Evolutionary conservation across 1,140 invertebrate genomes (phyloP).

Genomic region (Diprion similis): DNA sequence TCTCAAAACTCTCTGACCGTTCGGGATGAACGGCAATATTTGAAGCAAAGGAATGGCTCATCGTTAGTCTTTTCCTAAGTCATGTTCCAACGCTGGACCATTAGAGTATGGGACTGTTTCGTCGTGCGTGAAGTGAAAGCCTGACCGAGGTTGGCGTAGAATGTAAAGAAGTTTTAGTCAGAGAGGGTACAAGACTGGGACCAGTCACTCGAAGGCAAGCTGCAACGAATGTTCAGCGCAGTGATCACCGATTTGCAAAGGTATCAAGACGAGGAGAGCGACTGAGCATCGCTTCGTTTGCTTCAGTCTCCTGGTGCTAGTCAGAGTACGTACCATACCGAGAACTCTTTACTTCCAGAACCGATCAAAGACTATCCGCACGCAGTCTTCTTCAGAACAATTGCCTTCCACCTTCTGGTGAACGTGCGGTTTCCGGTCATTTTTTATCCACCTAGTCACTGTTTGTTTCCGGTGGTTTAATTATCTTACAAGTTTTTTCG

Average conservation of each 20-base stretch:
- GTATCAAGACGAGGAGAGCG: not conserved
- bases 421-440: not conserved
- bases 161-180: constrained; percentile 53
- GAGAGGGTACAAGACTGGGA: constrained; percentile 45
- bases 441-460: not conserved
- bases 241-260: constrained; percentile 26
- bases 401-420: not conserved
- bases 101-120: constrained; percentile 21
- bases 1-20: too few species aligned
- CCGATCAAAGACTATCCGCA: not conserved
- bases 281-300: constrained; percentile 1
- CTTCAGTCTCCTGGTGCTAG: constrained; percentile 14
- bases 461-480: not conserved
- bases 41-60: too few species aligned
- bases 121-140: constrained; percentile 55
- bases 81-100: constrained; percentile 34
- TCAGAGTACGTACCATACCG: constrained; percentile 7
- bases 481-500: too few species aligned
- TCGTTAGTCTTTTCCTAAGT: not conserved
- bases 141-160: constrained; percentile 50
- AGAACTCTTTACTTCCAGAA: constrained; percentile 6
- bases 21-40: too few species aligned
- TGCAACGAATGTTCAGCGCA: constrained; percentile 52
- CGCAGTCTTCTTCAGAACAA: constrained; percentile 4
- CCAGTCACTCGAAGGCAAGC: constrained; percentile 58